Evolutionary conservation across 2,797 vertebrate species (phyloP), one percentile per base, ranked within the genome.

Genomic region (Lutjanus campechanus): DNA sequence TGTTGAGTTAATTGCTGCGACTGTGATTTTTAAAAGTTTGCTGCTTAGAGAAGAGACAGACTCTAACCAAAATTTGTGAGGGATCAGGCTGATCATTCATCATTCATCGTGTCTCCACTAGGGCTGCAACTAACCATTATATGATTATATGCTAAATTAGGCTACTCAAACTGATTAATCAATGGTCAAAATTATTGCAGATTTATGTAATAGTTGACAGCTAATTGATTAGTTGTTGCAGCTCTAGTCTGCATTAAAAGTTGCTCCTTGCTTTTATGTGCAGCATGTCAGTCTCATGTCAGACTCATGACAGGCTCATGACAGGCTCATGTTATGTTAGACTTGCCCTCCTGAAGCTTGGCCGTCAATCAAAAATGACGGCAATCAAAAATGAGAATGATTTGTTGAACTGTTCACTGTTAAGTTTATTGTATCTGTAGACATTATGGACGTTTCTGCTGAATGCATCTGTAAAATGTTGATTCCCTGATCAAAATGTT

Each of bases 1-100:
- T 53, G 40, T 55, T 22, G 19, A 56, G 8, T 76, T 67, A 53
- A 72, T 53, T n/a, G 49, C 11, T 47, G 44, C 40, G 36, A 10
- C 50, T 55, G n/a, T 51, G 15, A 40, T 19, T 58, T 51, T 58
- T 49, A 15, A 60, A 49, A 55, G 29, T 36, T 19, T 59, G 36
- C 56, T 53, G 47, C 8, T 72, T 36, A 16, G 16, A n/a, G 29
- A 17, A 11, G 13, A 15, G 7, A 5, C 25, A 25, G 25, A 25
- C 25, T 1, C 25, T 25, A 22, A 13, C 20, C 53, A 55, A 17
- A 40, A 40, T 58, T 11, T 9, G 1, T 1, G 10, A 58, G 56
- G 3, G 16, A 17, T 9, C 56, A 17, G 8, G 56, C 11, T 25
- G 11, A 11, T 58, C 56, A 58, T 17, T 29, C 55, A 29, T 56